These are phyloP conservation scores for Bothrops jararaca DNA, from an alignment of 2,113 vertebrate species.

Conservation along the genomic window DNA sequence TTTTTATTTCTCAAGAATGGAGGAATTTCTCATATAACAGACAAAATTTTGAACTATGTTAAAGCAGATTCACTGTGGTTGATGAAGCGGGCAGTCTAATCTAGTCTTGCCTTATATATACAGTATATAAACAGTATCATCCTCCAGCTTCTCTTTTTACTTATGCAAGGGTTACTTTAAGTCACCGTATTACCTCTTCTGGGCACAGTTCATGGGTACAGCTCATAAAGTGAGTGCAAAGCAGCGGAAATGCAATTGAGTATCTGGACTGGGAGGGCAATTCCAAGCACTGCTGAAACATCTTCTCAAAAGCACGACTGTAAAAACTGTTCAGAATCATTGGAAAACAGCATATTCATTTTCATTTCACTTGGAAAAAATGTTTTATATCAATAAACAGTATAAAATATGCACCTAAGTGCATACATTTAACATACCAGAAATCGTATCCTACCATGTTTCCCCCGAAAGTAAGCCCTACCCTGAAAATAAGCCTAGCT, in stretches of 20 bases:
- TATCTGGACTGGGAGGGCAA: slow-evolving; percentile 96
- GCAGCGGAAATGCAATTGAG: slow-evolving; percentile 95
- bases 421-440: background rate
- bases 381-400: background rate
- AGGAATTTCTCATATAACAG: background rate
- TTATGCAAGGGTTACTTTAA: background rate
- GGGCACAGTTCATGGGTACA: slow-evolving; percentile 97
- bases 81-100: background rate
- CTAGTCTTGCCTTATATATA: background rate
- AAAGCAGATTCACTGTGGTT: background rate
- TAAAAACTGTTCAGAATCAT: slow-evolving; percentile 83
- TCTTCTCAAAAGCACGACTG: slow-evolving; percentile 98
- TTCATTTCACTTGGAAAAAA: background rate
- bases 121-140: background rate
- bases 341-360: slow-evolving; percentile 32
- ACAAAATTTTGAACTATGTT: background rate
- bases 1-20: background rate
- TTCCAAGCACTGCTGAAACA: slow-evolving; percentile 99
- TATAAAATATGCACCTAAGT: background rate
- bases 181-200: slow-evolving; percentile 85
- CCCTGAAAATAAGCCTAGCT: too few relatives aligned
- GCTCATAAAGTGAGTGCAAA: slow-evolving; percentile 99
- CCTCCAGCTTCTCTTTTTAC: background rate
- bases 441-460: background rate
- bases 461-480: too few relatives aligned